Evolutionary conservation across 2,113 vertebrate species (phyloP).

Genomic region (Alethe castanea): DNA sequence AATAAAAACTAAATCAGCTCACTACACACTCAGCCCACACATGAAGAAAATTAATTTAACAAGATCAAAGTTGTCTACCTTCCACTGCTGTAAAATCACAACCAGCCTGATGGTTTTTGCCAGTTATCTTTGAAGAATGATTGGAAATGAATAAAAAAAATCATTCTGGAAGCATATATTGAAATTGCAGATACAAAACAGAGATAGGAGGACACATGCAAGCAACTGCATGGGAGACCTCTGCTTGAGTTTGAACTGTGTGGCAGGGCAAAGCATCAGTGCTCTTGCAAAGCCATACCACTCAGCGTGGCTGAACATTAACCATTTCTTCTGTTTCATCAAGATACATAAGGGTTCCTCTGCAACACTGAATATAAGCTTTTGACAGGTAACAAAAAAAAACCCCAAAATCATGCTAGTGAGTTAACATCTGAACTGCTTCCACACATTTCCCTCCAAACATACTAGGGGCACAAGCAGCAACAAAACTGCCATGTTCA

Average conservation of each 20-base stretch:
- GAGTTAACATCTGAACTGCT: not conserved
- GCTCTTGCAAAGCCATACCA: not conserved
- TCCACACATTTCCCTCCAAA: not conserved
- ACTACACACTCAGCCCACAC: slow-evolving; percentile 52
- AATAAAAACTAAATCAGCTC: slow-evolving; percentile 54
- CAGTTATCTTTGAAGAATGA: slow-evolving; percentile 54
- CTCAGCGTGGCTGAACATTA: not conserved
- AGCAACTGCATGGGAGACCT: slow-evolving; percentile 3
- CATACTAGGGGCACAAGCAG: not conserved
- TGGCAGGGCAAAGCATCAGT: not conserved
- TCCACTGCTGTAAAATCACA: slow-evolving; percentile 44
- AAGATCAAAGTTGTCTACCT: slow-evolving; percentile 54
- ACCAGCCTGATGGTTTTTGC: not conserved
- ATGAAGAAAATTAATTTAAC: slow-evolving; percentile 61
- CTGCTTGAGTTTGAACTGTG: not conserved
- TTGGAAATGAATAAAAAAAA: slow-evolving; percentile 51
- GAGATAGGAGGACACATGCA: slow-evolving; percentile 31
- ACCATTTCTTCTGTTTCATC: not conserved
- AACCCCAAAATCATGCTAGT: accelerated
- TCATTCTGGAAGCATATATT: slow-evolving; percentile 20
- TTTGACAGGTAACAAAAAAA: not conserved
- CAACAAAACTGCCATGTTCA: not conserved
- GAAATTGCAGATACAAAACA: slow-evolving; percentile 26
- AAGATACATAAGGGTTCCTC: not conserved
- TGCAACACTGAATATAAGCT: not conserved